phyloP scores from a whole-genome alignment of 2,113 vertebrate genomes.

The Agapornis roseicollis region DNA sequence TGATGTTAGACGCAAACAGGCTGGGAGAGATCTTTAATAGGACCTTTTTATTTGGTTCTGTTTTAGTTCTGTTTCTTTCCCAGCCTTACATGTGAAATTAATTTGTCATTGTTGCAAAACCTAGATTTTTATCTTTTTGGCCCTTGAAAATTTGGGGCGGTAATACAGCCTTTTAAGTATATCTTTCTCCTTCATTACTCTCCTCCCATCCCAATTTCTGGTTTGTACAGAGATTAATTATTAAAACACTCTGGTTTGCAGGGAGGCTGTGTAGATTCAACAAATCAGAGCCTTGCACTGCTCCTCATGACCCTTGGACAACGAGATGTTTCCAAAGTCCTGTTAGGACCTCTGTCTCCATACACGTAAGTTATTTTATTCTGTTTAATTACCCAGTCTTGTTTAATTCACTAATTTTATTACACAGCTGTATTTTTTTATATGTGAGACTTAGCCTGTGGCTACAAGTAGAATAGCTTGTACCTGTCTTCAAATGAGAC shows the following conservation, averaged over 20 bases:
- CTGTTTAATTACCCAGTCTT: neutral
- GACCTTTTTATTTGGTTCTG: neutral
- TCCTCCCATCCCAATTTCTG: constrained; percentile 7
- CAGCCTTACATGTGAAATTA: neutral
- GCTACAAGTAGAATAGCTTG: neutral
- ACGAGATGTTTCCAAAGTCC: constrained; percentile 94
- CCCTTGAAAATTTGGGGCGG: neutral
- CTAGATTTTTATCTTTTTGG: constrained; percentile 13
- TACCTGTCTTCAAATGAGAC: neutral
- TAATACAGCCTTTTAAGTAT: neutral
- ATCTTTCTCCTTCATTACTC: neutral
- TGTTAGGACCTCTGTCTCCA: constrained; percentile 91
- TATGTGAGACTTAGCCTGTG: neutral
- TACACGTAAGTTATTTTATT: constrained; percentile 89
- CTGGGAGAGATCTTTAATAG: neutral
- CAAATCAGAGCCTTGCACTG: constrained; percentile 92
- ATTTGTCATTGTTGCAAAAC: constrained; percentile 2
- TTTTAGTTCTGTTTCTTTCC: neutral
- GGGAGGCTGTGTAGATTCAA: constrained; percentile 95
- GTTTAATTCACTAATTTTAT: neutral
- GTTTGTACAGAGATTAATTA: constrained; percentile 67
- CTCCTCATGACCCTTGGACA: constrained; percentile 97
- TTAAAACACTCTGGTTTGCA: constrained; percentile 74
- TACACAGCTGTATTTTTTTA: neutral
- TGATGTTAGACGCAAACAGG: neutral